Percentiles rank a stretch among this genome's conserved stretches.
Conservation (phyloP, 1,140 invertebrate genomes). For the Hyposmocoma kahamanoa region DNA sequence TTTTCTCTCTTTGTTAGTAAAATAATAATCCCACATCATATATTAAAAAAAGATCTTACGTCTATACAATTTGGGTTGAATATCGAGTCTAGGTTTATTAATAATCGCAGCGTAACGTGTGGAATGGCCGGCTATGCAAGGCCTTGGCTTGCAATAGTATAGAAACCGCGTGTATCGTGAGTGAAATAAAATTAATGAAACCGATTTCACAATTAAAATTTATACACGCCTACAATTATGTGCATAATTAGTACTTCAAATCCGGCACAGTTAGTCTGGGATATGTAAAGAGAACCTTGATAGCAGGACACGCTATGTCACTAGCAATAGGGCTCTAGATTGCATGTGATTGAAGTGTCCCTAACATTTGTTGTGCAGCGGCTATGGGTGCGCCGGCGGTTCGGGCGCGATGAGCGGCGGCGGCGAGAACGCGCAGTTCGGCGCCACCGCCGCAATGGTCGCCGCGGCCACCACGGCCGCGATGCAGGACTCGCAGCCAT, state of each 20-base stretch:
- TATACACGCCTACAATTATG: not conserved
- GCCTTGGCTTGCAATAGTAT: constrained; percentile 69
- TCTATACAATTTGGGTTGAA: constrained; percentile 64
- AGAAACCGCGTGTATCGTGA: constrained; percentile 67
- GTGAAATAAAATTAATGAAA: constrained; percentile 53
- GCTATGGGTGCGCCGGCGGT: constrained; percentile 72
- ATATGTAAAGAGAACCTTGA: no score
- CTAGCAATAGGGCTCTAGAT: no score
- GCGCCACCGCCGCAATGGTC: constrained; percentile 71
- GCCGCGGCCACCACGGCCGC: constrained; percentile 68
- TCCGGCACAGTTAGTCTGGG: no score
- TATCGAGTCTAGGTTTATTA: constrained; percentile 67
- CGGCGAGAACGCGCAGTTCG: constrained; percentile 69
- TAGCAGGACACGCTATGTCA: no score
- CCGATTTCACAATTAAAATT: constrained; percentile 52
- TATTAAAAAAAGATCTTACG: constrained; percentile 60
- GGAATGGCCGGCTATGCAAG: constrained; percentile 67
- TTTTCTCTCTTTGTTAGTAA: constrained; percentile 68
- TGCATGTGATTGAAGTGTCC: no score
- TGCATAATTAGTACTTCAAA: no score
- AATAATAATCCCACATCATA: constrained; percentile 60
- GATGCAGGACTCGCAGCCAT: constrained; percentile 73
- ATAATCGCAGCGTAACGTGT: constrained; percentile 70
- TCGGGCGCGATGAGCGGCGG: constrained; percentile 73
- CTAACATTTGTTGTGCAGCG: no score